Evolutionary conservation across 2,888 invertebrate species (phyloP).

Genomic region (Patella caerulea): DNA sequence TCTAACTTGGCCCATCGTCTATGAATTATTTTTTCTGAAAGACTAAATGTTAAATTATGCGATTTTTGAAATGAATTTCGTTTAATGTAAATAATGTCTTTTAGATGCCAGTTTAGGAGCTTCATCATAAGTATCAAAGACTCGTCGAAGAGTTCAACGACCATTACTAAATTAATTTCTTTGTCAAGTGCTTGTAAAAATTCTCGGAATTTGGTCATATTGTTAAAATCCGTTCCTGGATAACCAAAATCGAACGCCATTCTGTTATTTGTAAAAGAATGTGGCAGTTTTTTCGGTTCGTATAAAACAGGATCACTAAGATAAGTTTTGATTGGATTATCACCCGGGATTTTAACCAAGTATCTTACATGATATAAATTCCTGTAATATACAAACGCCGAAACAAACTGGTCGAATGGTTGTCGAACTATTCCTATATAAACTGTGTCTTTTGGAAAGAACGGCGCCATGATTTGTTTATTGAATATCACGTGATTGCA

Average conservation of each 20-base stretch:
- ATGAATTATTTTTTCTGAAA: constrained; percentile 21
- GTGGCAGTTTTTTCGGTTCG: constrained; percentile 2
- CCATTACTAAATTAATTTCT: constrained; percentile 19
- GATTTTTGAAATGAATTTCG: background rate
- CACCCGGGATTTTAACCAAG: constrained; percentile 9
- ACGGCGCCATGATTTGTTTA: background rate
- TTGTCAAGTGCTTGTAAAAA: constrained; percentile 12
- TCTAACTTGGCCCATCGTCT: constrained; percentile 33
- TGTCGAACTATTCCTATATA: constrained; percentile 26
- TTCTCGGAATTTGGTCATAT: constrained; percentile 11
- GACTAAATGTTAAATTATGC: constrained; percentile 1
- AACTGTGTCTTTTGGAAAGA: constrained; percentile 4
- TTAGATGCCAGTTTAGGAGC: constrained; percentile 14
- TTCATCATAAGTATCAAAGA: constrained; percentile 21
- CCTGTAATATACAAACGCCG: constrained; percentile 24
- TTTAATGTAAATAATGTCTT: constrained; percentile 19
- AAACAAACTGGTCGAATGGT: constrained; percentile 26
- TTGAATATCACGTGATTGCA: constrained; percentile 26
- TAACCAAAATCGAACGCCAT: constrained; percentile 35
- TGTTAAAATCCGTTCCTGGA: constrained; percentile 11
- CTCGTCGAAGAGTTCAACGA: constrained; percentile 26
- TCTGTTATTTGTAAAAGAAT: constrained; percentile 28
- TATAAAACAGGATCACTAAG: constrained; percentile 13
- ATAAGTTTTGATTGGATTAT: constrained; percentile 23
- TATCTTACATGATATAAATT: background rate